These are phyloP conservation scores for Cynopterus brachyotis DNA, from an alignment of 2,113 vertebrate genomes.

Conservation along the genomic window DNA sequence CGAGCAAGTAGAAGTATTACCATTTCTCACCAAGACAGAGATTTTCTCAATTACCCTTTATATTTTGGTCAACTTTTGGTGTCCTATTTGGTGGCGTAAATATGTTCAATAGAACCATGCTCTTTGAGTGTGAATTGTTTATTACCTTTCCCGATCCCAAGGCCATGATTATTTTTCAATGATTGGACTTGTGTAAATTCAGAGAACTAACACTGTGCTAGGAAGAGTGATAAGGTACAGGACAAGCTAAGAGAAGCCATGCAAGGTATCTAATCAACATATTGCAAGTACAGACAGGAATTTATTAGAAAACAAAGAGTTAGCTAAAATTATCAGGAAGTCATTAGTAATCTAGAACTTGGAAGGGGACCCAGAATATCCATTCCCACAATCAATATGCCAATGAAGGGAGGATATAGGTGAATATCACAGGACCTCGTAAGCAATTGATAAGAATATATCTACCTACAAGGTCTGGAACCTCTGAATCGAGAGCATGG, in stretches of 20 bases:
- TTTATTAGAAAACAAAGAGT: not conserved
- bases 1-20: not conserved
- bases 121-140: not conserved
- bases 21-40: not conserved
- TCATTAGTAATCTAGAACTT: not conserved
- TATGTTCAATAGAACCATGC: not conserved
- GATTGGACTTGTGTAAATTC: not conserved
- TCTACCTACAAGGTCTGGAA: not conserved
- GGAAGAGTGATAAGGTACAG: not conserved
- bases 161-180: not conserved
- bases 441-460: not conserved
- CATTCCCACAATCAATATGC: not conserved
- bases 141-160: not conserved
- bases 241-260: not conserved
- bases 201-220: not conserved
- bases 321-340: not conserved
- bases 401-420: not conserved
- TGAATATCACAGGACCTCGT: not conserved
- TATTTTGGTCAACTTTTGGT: not conserved
- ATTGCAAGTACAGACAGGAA: not conserved
- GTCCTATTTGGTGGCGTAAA: not conserved
- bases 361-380: not conserved
- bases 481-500: not conserved
- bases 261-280: not conserved
- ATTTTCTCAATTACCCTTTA: not conserved